These are phyloP conservation scores for Pipra filicauda DNA, from an alignment of 2,113 vertebrate species.

Conservation along the genomic window DNA sequence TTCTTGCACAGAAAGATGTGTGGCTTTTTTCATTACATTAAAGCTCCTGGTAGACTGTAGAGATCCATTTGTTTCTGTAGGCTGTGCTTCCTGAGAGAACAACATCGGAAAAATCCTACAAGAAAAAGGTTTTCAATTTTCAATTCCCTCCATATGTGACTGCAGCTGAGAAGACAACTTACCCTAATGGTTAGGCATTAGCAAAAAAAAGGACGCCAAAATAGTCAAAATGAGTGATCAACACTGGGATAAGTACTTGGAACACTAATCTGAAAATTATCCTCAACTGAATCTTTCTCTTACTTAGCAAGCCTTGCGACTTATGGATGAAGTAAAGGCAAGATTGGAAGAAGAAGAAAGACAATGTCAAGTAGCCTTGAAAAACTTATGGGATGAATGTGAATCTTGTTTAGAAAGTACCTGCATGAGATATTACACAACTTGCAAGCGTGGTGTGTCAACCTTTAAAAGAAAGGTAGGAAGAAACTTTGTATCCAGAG, in stretches of 20 bases:
- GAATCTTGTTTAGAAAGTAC: constrained; percentile 84
- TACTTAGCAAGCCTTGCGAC: constrained; percentile 79
- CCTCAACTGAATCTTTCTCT: background rate
- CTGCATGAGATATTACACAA: constrained; percentile 82
- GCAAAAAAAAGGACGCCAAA: background rate
- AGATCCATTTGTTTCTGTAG: background rate
- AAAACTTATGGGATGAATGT: constrained; percentile 84
- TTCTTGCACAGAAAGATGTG: background rate
- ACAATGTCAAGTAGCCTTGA: constrained; percentile 79
- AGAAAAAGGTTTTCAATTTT: background rate
- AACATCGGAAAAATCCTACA: background rate
- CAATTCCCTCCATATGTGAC: background rate
- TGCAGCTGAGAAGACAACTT: background rate
- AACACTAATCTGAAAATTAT: background rate
- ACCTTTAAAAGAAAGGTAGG: constrained; percentile 81
- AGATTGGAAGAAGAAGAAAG: constrained; percentile 85
- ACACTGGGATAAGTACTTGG: background rate
- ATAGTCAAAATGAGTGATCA: background rate
- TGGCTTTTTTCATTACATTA: background rate
- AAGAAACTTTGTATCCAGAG: background rate
- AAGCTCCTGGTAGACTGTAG: background rate
- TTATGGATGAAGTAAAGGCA: constrained; percentile 84
- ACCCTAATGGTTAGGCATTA: background rate
- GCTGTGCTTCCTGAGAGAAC: background rate
- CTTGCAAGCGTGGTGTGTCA: constrained; percentile 76